Conservation (phyloP, 1,140 invertebrate genomes). For the Caenorhabditis tropicalis region DNA sequence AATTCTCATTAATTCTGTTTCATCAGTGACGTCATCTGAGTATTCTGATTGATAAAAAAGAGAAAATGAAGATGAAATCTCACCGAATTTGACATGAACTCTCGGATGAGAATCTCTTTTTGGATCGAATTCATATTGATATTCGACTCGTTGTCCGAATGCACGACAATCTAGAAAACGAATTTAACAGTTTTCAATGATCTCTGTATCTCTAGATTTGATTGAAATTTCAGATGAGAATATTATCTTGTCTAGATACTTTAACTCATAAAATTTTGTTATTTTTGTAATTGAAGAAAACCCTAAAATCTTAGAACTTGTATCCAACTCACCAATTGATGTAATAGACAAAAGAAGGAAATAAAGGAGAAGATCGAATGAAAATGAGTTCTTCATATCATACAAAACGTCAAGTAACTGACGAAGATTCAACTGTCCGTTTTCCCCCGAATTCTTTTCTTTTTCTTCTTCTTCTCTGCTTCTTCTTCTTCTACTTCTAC, state of each 20-base stretch:
- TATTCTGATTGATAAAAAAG: background rate
- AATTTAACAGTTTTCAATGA: too few relatives aligned
- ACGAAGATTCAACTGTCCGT: background rate
- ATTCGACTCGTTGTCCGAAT: slow-evolving; percentile 43
- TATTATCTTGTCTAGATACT: too few relatives aligned
- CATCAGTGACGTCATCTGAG: slow-evolving; percentile 36
- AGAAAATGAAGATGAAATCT: background rate
- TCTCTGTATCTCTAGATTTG: too few relatives aligned
- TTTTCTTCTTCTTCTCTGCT: background rate
- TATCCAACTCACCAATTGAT: background rate
- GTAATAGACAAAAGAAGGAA: background rate
- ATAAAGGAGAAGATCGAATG: background rate
- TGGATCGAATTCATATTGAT: slow-evolving; percentile 47
- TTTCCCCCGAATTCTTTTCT: background rate
- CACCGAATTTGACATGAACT: slow-evolving; percentile 41
- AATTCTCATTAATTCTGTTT: slow-evolving; percentile 17
- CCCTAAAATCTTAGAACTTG: too few relatives aligned
- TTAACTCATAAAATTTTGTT: too few relatives aligned
- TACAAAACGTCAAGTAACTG: background rate
- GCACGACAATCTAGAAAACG: background rate
- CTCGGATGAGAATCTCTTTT: slow-evolving; percentile 17
- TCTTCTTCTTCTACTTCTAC: background rate
- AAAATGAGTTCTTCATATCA: background rate
- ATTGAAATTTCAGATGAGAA: too few relatives aligned
- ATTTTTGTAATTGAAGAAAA: too few relatives aligned